phyloP scores from a whole-genome alignment of 2,888 invertebrate genomes.

The Apamea monoglypha region DNA sequence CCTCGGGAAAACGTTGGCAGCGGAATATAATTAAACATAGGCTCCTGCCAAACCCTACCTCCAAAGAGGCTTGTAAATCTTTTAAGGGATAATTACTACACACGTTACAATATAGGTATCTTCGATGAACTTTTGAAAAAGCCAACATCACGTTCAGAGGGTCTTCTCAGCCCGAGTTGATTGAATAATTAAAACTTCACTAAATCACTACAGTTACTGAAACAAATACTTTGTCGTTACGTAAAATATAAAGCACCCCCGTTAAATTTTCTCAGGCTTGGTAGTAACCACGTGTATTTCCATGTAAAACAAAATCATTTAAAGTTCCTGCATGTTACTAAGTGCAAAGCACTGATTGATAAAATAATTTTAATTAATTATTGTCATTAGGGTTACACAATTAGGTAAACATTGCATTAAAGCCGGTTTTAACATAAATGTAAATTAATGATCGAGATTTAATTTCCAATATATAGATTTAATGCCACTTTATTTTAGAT shows the following conservation, averaged over 20 bases:
- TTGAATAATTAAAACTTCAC: slow-evolving; percentile 3
- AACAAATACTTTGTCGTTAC: not conserved
- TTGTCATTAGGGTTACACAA: slow-evolving; percentile 3
- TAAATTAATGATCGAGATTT: slow-evolving; percentile 1
- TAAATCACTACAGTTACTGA: not conserved
- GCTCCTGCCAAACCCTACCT: not conserved
- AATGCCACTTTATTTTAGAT: slow-evolving; percentile 1
- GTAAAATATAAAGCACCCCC: not conserved
- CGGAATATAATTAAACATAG: not conserved
- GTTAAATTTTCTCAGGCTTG: not conserved
- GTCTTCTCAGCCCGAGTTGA: too few relatives aligned
- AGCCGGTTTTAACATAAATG: slow-evolving; percentile 5
- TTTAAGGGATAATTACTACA: not conserved
- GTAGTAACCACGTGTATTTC: not conserved
- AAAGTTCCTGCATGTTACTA: not conserved
- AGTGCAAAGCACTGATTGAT: slow-evolving; percentile 4
- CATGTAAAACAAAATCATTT: not conserved
- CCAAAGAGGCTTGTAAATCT: not conserved
- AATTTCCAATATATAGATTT: slow-evolving; percentile 4
- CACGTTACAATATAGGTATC: not conserved
- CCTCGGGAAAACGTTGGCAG: not conserved
- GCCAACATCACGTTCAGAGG: not conserved
- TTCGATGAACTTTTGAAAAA: not conserved
- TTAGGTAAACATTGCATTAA: not conserved
- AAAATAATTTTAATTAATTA: slow-evolving; percentile 5